A percentile compares a stretch with the other conserved stretches of the same genome.
Evolutionary conservation across 37 sponge, comb jelly and placozoan genomes (phyloP).

Genomic region (Geodia barretti): DNA sequence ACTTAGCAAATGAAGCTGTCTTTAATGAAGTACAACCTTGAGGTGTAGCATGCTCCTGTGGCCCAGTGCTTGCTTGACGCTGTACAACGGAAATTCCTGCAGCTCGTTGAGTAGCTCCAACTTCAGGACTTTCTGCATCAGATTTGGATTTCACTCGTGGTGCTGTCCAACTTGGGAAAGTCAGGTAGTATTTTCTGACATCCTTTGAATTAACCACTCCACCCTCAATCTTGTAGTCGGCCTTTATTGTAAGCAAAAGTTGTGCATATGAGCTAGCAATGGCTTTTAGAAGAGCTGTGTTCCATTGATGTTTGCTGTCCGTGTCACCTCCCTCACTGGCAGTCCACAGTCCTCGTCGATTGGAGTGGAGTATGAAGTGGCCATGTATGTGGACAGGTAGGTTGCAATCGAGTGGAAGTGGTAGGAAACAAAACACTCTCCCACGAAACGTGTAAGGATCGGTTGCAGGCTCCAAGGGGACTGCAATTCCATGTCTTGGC

Average conservation of each 20-base stretch:
- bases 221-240: not conserved
- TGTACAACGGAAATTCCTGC: too few relatives aligned
- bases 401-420: constrained; percentile 26
- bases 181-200: constrained; percentile 25
- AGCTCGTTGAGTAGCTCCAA: too few relatives aligned
- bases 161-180: constrained; percentile 36
- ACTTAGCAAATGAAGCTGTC: not conserved
- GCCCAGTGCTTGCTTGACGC: too few relatives aligned
- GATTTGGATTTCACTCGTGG: not conserved
- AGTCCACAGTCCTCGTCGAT: constrained; percentile 35
- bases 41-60: not conserved
- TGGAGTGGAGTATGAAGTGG: constrained; percentile 19
- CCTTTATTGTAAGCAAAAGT: constrained; percentile 18
- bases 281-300: constrained; percentile 43
- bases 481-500: constrained; percentile 73
- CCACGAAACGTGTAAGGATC: not conserved
- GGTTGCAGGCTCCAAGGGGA: not conserved
- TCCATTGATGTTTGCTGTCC: constrained; percentile 56
- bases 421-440: constrained; percentile 58
- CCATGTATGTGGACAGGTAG: constrained; percentile 61
- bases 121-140: too few relatives aligned
- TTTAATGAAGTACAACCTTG: not conserved
- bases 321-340: not conserved
- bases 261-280: constrained; percentile 63
- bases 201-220: not conserved